A percentile compares a stretch with the other conserved stretches of the same genome.
Conservation (phyloP, 2,797 vertebrate genomes). For the Thamnophis elegans region DNA sequence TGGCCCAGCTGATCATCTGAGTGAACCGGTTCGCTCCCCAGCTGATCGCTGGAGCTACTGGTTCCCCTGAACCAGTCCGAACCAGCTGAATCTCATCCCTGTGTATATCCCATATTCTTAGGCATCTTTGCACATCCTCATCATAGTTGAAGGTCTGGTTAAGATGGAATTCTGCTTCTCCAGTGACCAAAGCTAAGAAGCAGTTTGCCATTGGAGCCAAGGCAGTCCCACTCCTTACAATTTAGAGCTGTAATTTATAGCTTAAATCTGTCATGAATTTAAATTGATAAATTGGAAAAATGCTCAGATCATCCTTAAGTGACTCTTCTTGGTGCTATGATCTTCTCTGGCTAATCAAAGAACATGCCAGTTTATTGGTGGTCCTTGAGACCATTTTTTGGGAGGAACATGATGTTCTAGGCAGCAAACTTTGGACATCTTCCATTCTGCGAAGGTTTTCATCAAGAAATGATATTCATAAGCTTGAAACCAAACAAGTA, state of each 20-base stretch:
- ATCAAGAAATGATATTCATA: slow-evolving; percentile 15
- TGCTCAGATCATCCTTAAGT: background rate
- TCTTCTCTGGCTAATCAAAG: background rate
- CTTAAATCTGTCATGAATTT: background rate
- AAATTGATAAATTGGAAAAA: background rate
- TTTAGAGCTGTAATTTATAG: background rate
- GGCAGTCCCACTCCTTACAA: background rate
- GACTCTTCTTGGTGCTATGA: slow-evolving; percentile 8
- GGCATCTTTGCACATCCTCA: background rate
- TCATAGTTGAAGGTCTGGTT: background rate
- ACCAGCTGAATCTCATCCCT: too few relatives aligned
- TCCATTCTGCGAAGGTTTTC: slow-evolving; percentile 6
- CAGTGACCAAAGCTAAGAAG: background rate
- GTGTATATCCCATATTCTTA: background rate
- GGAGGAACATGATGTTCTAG: slow-evolving; percentile 4
- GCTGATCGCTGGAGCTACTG: too few relatives aligned
- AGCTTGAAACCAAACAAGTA: slow-evolving; percentile 17
- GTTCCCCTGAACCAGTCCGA: too few relatives aligned
- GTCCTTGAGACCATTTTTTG: background rate
- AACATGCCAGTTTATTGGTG: background rate
- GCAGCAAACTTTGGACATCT: background rate
- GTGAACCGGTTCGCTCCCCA: too few relatives aligned
- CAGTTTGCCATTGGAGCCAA: background rate
- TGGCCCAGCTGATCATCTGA: too few relatives aligned
- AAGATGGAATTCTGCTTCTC: background rate